phyloP scores from a whole-genome alignment of 2,888 invertebrate genomes.

The Nephrotoma guestfalica region DNA sequence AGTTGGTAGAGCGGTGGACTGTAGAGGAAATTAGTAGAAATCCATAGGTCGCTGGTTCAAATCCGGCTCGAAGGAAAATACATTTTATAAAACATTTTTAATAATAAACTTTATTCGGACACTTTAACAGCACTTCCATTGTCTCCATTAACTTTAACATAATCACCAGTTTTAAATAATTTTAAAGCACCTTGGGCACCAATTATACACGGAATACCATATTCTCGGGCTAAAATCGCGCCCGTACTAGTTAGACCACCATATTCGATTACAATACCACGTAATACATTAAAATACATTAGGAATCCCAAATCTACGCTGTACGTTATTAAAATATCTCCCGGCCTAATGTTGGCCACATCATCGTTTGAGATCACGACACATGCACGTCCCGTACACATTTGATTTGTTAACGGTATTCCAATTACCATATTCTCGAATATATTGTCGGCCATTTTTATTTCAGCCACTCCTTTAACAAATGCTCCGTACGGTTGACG shows the following conservation, averaged over 20 bases:
- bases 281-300: constrained; percentile 65
- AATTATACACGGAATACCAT: background rate
- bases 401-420: background rate
- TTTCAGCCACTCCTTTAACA: constrained; percentile 33
- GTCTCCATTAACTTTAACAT: background rate
- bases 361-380: constrained; percentile 52
- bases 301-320: constrained; percentile 76
- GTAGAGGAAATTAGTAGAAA: constrained; percentile 19
- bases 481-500: constrained; percentile 36
- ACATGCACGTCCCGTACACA: constrained; percentile 45
- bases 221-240: background rate
- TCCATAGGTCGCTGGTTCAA: constrained; percentile 56
- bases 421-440: background rate
- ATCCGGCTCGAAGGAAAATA: constrained; percentile 46
- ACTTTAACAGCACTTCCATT: background rate
- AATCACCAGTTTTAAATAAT: background rate
- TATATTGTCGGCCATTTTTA: constrained; percentile 27
- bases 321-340: constrained; percentile 62
- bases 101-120: background rate
- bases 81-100: no score
- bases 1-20: constrained; percentile 25
- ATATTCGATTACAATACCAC: constrained; percentile 66
- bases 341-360: constrained; percentile 40
- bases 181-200: background rate
- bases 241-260: constrained; percentile 75